Base-by-base conservation (phyloP, 2,113 vertebrate species). In the Willisornis vidua region DNA sequence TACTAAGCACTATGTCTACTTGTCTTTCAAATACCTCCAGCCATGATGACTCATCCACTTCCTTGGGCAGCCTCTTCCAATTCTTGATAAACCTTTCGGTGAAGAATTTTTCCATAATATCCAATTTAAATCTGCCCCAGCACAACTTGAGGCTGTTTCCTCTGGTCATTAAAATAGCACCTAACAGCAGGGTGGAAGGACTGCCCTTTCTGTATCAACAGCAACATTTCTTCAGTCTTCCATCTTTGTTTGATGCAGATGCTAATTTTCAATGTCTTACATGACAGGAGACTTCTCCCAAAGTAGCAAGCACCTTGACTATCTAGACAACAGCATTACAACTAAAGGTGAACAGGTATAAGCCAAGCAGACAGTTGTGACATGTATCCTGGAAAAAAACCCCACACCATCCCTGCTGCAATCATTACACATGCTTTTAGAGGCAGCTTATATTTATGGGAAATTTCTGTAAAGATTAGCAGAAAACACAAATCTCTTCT, bases 1-100 rank as follows among this genome's bases (percentile, higher is more conserved):
- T 3, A 5, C 7, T 41, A 26, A 71, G 17, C 2, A 6, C 1
- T 22, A 33, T 0, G 1, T 46, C 31, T 39, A 39, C 20, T 2
- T 1, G 2, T 23, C 22, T 66, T 75, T 61, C 52, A 37, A 70
- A 59, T 24, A n/a, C 10, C 3, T 74, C 28, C 16, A 46, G 19
- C 0, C 0, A 23, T 26, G 12, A 10, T 24, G 25, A 55, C 16
- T 41, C 10, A 4, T 39, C 8, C 14, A 3, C 9, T 63, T 85
- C 6, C 26, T 20, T 45, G 18, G 15, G 6, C 4, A 54, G 20
- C 23, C 43, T 54, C 1, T 22, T 81, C 20, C 31, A 68, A 4
- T 28, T 15, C 1, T 63, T 51, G 20, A 25, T 3, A 65, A 49
- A 7, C 6, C 25, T 43, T 58, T 33, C 15, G 17, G 16, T 25